A percentile compares a stretch with the other conserved stretches of the same genome.
These are phyloP conservation scores for Cardiocondyla obscurior DNA, from an alignment of 1,140 invertebrate genomes.

Conservation along the genomic window DNA sequence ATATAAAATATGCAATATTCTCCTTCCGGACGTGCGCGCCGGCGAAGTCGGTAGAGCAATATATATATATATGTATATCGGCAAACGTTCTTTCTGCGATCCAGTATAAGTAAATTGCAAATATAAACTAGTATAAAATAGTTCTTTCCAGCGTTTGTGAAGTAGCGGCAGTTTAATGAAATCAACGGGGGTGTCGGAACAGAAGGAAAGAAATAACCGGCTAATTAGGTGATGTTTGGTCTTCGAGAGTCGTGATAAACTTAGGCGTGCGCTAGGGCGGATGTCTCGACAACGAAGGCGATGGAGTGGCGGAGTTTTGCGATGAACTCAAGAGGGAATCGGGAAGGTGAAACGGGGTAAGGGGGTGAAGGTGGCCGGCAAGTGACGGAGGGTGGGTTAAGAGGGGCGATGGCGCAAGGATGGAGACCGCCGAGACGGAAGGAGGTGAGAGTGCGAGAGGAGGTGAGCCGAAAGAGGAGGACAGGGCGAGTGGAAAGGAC, in stretches of 20 bases:
- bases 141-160: background rate
- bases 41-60: background rate
- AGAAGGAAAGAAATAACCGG: slow-evolving; percentile 47
- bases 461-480: slow-evolving; percentile 63
- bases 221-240: slow-evolving; percentile 65
- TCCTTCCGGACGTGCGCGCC: slow-evolving; percentile 39
- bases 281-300: slow-evolving; percentile 67
- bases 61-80: slow-evolving; percentile 15
- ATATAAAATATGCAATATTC: slow-evolving; percentile 55
- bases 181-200: slow-evolving; percentile 33
- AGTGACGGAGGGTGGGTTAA: slow-evolving; percentile 62
- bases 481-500: slow-evolving; percentile 77
- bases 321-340: slow-evolving; percentile 68
- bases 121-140: background rate
- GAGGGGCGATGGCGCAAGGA: slow-evolving; percentile 61
- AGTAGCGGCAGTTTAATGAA: slow-evolving; percentile 3
- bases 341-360: slow-evolving; percentile 45
- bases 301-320: slow-evolving; percentile 68
- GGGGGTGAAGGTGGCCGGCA: slow-evolving; percentile 44
- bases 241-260: slow-evolving; percentile 56
- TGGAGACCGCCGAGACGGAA: slow-evolving; percentile 68
- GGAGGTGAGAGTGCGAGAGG: slow-evolving; percentile 67
- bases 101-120: slow-evolving; percentile 54
- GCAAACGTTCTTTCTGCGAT: slow-evolving; percentile 30
- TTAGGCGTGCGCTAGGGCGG: slow-evolving; percentile 63